These are phyloP conservation scores for Nymphalis urticae DNA, from an alignment of 2,888 invertebrate species.

Conservation along the genomic window DNA sequence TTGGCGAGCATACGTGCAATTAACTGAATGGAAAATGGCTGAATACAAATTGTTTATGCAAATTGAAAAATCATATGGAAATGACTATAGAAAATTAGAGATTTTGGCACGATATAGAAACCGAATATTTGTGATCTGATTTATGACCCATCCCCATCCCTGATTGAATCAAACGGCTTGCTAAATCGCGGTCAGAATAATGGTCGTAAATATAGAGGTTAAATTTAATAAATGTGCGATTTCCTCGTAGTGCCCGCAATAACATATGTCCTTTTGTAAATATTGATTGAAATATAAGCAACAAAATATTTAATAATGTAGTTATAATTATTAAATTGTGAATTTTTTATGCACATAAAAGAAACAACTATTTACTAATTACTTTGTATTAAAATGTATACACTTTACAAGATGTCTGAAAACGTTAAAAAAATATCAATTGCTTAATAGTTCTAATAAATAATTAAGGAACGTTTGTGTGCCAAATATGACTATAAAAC, in stretches of 20 bases:
- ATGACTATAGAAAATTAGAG: slow-evolving; percentile 12
- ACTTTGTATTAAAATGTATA: too few relatives aligned
- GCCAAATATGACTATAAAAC: too few relatives aligned
- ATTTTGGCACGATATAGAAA: slow-evolving; percentile 11
- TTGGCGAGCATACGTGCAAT: slow-evolving; percentile 25
- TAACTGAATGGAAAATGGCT: slow-evolving; percentile 20
- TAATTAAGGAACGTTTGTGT: too few relatives aligned
- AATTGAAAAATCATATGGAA: slow-evolving; percentile 17
- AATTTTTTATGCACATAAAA: too few relatives aligned
- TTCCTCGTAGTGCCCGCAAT: neutral
- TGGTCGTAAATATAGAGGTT: neutral
- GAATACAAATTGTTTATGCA: slow-evolving; percentile 23
- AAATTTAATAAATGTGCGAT: neutral
- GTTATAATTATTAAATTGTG: too few relatives aligned
- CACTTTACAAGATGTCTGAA: too few relatives aligned
- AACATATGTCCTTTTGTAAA: too few relatives aligned
- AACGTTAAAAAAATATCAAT: too few relatives aligned
- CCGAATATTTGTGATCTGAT: neutral
- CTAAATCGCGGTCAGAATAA: slow-evolving; percentile 1
- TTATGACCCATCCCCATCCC: neutral
- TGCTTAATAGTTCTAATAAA: too few relatives aligned
- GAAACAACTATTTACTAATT: too few relatives aligned
- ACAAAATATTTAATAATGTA: too few relatives aligned
- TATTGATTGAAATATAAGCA: too few relatives aligned
- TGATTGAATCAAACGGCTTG: slow-evolving; percentile 9